phyloP scores from a whole-genome alignment of 1,140 invertebrate species.

The Leptopilina clavipes region DNA sequence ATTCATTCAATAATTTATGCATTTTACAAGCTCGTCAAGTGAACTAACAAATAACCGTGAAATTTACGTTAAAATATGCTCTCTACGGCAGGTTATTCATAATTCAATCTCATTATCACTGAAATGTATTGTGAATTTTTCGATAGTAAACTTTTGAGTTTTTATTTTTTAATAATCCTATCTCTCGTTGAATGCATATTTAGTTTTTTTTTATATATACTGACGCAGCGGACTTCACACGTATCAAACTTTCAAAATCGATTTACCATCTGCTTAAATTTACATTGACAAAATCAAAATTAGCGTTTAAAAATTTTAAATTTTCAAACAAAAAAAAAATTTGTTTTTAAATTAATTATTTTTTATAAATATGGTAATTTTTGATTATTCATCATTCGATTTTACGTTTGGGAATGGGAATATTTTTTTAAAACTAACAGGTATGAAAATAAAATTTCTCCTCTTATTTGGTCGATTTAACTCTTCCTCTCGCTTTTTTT shows the following conservation, averaged over 20 bases:
- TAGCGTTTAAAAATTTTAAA: no score
- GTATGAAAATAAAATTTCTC: constrained; percentile 46
- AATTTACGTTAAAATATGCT: constrained; percentile 28
- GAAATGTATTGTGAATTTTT: constrained; percentile 11
- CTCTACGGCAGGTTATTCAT: constrained; percentile 14
- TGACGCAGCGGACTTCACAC: not conserved
- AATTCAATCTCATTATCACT: constrained; percentile 17
- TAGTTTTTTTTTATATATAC: constrained; percentile 7
- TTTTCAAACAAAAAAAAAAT: no score
- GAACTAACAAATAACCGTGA: constrained; percentile 12
- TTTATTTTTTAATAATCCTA: not conserved
- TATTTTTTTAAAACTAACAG: no score
- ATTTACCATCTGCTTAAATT: not conserved
- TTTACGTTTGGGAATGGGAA: no score
- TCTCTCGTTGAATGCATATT: constrained; percentile 6
- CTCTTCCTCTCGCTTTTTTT: constrained; percentile 43
- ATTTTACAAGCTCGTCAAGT: not conserved
- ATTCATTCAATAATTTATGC: constrained; percentile 8
- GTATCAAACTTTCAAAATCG: not conserved
- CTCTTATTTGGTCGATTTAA: constrained; percentile 62
- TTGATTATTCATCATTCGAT: no score
- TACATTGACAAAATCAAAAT: no score
- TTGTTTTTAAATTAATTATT: no score
- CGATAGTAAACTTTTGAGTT: constrained; percentile 14
- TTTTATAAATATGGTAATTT: no score